Evolutionary conservation across 2,888 invertebrate genomes (phyloP), one percentile per base, ranked within the genome.

Genomic region (Deroplatys truncata): DNA sequence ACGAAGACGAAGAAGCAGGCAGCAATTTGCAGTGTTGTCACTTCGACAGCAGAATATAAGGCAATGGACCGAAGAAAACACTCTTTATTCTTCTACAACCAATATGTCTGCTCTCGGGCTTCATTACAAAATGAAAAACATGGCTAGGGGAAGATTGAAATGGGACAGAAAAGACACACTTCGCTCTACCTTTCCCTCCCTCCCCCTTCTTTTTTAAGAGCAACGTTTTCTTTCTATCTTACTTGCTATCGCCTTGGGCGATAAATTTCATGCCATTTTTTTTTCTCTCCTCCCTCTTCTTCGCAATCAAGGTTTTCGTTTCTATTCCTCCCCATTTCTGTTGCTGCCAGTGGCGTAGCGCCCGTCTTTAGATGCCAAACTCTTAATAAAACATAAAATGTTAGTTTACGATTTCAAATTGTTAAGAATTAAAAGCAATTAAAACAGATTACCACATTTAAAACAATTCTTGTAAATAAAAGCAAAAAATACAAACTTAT

Each of bases 191-290:
- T 85, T 35, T 49, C 49, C 49, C 16, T 20, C 84, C 85, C 35
- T 49, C 35, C 49, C 15, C 49, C 31, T 72, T 35, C 82, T 88
- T 82, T 82, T 89, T 85, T 89, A 89, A 85, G 89, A 85, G 89
- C 89, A 85, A 89, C 89, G 82, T 89, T 89, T 85, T 89, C 89
- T 85, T 88, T 85, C 43, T 85, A 89, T 85, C 87, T 82, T 87
- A 87, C 87, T 87, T 83, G 82, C 87, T 83, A 87, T 93, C 93
- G 93, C 93, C 93, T 91, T 91, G 92, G 92, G 93, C 93, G 93
- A 93, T 93, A 93, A 93, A 93, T 93, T 93, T 93, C 93, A 93
- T 93, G 93, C 93, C 93, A 93, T 93, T 93, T 93, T 93, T 88
- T 90, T 72, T 56, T 13, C 84, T 29, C 84, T 35, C 82, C 89